These are phyloP conservation scores for Pseudococcus viburni DNA, from an alignment of 2,888 invertebrate genomes.

Conservation along the genomic window DNA sequence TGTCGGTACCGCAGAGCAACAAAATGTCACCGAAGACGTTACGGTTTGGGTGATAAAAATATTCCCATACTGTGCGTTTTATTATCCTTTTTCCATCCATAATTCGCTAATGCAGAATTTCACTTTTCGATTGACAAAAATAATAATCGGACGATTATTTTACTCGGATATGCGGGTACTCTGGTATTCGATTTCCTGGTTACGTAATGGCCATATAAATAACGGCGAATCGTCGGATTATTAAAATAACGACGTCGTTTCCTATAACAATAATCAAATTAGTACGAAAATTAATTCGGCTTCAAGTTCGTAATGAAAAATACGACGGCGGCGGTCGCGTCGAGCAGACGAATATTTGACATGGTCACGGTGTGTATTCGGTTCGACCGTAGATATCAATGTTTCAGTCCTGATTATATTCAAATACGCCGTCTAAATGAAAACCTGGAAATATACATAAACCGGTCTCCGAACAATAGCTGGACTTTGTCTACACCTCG, in stretches of 20 bases:
- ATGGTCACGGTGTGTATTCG: neutral
- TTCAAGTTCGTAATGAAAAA: neutral
- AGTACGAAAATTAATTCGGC: neutral
- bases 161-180: neutral
- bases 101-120: conserved; percentile 23
- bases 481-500: neutral
- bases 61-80: neutral
- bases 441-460: conserved; percentile 44
- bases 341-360: neutral
- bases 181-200: conserved; percentile 15
- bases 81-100: neutral
- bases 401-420: neutral
- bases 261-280: conserved; percentile 10
- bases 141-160: conserved; percentile 30
- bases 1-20: neutral
- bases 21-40: neutral
- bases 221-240: conserved; percentile 3
- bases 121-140: conserved; percentile 23
- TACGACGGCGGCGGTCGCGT: neutral
- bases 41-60: neutral
- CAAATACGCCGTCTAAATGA: conserved; percentile 17
- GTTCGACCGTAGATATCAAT: neutral
- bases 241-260: conserved; percentile 9
- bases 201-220: conserved; percentile 20
- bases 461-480: conserved; percentile 54